Conservation (phyloP, 2,888 invertebrate genomes). For the Andrena marginata region DNA sequence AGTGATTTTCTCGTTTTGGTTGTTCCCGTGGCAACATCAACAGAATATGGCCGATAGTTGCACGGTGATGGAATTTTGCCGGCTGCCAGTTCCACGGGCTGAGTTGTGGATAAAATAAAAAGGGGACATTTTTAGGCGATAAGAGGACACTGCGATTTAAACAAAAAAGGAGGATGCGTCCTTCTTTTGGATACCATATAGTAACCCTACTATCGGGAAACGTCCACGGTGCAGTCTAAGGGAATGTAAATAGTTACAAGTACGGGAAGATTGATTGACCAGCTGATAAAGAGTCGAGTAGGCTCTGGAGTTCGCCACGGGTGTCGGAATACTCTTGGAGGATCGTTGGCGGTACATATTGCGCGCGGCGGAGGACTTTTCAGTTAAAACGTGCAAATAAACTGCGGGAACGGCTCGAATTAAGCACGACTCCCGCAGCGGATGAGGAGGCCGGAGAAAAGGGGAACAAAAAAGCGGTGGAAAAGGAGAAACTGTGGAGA, state of each 20-base stretch:
- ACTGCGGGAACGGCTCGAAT: conserved; percentile 68
- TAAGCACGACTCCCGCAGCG: conserved; percentile 63
- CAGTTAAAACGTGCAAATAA: conserved; percentile 71
- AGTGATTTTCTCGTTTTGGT: no score
- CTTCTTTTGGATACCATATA: no score
- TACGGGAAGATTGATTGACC: conserved; percentile 9
- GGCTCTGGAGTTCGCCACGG: conserved; percentile 29
- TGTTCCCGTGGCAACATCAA: no score
- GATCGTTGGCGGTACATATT: conserved; percentile 63
- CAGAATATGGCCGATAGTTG: no score
- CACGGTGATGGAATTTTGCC: no score
- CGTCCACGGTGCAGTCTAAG: no score
- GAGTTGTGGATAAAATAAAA: no score
- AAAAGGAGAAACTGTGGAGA: conserved; percentile 29
- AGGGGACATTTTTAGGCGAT: no score
- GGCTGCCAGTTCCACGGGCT: no score
- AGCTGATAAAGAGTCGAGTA: conserved; percentile 31
- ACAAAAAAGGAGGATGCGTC: no score
- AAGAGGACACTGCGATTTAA: no score
- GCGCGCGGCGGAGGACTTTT: conserved; percentile 66
- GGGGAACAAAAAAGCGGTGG: conserved; percentile 47
- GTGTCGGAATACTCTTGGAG: conserved; percentile 62
- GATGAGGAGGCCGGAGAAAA: conserved; percentile 49
- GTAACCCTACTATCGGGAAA: no score
- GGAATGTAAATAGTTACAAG: not conserved